These are phyloP conservation scores for Mongoloraphidia duomilia DNA, from an alignment of 2,888 invertebrate genomes.

Conservation along the genomic window DNA sequence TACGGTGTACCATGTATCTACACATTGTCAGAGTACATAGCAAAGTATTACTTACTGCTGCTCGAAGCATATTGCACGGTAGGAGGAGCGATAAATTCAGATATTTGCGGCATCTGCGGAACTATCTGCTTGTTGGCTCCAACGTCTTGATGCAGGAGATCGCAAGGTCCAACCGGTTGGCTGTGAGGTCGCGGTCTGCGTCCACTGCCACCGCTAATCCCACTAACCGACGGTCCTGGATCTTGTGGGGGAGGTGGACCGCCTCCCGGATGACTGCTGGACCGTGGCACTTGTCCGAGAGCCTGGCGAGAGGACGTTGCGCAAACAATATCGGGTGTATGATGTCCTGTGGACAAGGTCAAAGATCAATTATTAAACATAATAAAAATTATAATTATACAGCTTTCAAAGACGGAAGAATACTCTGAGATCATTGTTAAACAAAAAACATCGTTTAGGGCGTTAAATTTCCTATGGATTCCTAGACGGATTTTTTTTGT, in stretches of 20 bases:
- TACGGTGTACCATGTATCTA: neutral
- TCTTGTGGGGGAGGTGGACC: conserved; percentile 17
- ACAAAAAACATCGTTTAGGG: too few relatives aligned
- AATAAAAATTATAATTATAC: too few relatives aligned
- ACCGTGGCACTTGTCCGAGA: conserved; percentile 23
- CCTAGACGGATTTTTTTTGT: too few relatives aligned
- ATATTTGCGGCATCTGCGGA: conserved; percentile 31
- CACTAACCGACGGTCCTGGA: conserved; percentile 18
- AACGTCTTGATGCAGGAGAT: conserved; percentile 22
- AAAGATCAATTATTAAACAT: neutral
- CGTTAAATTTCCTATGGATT: too few relatives aligned
- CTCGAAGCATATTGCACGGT: conserved; percentile 47
- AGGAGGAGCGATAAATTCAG: conserved; percentile 34
- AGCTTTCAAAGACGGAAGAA: too few relatives aligned
- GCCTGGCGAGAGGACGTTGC: neutral
- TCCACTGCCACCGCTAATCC: conserved; percentile 7
- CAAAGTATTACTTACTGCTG: conserved; percentile 36
- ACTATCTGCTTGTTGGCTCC: conserved; percentile 1
- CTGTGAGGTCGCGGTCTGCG: conserved; percentile 30
- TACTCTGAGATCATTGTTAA: too few relatives aligned
- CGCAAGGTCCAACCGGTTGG: conserved; percentile 28
- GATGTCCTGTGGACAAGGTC: conserved; percentile 14
- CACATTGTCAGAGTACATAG: neutral
- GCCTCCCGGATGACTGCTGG: conserved; percentile 27
- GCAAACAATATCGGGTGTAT: conserved; percentile 9